phyloP scores from a whole-genome alignment of 2,797 vertebrate genomes.

The Micropoecilia bifurca region DNA sequence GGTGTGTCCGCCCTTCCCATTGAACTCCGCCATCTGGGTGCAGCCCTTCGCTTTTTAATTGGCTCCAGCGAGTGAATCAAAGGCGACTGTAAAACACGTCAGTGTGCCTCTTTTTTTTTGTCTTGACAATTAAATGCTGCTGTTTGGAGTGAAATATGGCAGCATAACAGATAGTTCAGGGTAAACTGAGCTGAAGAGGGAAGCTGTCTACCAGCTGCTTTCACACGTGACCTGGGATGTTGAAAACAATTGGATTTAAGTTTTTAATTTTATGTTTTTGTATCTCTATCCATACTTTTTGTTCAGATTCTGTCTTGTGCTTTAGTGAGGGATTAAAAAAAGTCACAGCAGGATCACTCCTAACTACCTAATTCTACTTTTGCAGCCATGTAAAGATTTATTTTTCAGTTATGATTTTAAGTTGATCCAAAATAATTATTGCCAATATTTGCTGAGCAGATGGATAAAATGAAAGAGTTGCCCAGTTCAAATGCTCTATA shows the following conservation, averaged over 20 bases:
- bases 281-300: not conserved
- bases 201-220: constrained; percentile 33
- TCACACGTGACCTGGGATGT: constrained; percentile 17
- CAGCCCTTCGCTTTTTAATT: constrained; percentile 40
- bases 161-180: not conserved
- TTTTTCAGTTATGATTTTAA: not conserved
- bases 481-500: not conserved
- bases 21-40: constrained; percentile 61
- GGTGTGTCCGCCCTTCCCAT: constrained; percentile 49
- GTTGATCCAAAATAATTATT: not conserved
- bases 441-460: not conserved
- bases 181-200: constrained; percentile 14
- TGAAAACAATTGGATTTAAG: constrained; percentile 1
- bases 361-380: not conserved
- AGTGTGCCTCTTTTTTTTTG: constrained; percentile 27
- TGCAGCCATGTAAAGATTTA: not conserved
- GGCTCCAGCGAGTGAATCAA: constrained; percentile 51
- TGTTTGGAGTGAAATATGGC: constrained; percentile 14
- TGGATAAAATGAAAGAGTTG: not conserved
- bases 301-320: not conserved
- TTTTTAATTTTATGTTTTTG: not conserved
- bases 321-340: not conserved
- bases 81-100: constrained; percentile 44
- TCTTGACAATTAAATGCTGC: constrained; percentile 39
- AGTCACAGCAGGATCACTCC: no score